Evolutionary conservation across 2,797 vertebrate genomes (phyloP).

Genomic region (Parambassis ranga): DNA sequence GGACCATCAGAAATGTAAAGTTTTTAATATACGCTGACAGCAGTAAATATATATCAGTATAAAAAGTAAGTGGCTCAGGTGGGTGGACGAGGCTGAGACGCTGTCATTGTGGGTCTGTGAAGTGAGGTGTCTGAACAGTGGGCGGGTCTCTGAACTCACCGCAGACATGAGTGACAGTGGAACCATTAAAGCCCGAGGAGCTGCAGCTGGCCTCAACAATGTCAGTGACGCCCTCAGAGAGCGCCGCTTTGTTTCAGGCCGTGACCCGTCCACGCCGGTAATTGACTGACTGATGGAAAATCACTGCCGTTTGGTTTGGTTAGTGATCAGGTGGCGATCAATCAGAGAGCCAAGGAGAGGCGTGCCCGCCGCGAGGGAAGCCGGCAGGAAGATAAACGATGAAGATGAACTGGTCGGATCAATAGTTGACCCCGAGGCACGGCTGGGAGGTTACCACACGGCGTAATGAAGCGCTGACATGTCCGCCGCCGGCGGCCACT

Average conservation of each 20-base stretch:
- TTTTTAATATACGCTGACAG: no score
- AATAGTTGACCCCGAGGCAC: constrained; percentile 29
- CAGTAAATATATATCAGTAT: no score
- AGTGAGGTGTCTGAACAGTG: constrained; percentile 10
- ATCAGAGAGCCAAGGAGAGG: constrained; percentile 2
- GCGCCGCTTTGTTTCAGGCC: background rate
- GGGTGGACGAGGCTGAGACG: no score
- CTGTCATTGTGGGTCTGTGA: constrained; percentile 17
- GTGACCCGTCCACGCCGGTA: constrained; percentile 22
- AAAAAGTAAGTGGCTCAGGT: no score
- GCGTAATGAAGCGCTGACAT: constrained; percentile 17
- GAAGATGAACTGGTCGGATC: constrained; percentile 34
- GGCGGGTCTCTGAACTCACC: background rate
- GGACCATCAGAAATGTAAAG: no score
- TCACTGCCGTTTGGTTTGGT: constrained; percentile 12
- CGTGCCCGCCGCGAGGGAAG: background rate
- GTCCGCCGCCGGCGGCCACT: background rate
- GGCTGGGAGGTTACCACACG: background rate
- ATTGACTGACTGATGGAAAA: constrained; percentile 46
- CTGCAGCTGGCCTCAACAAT: background rate
- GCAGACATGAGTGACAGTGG: background rate
- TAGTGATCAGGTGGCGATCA: constrained; percentile 31
- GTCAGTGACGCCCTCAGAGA: background rate
- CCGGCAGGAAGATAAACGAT: constrained; percentile 28
- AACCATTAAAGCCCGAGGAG: background rate